phyloP scores from a whole-genome alignment of 1,140 invertebrate genomes.

The Papilio xuthus region DNA sequence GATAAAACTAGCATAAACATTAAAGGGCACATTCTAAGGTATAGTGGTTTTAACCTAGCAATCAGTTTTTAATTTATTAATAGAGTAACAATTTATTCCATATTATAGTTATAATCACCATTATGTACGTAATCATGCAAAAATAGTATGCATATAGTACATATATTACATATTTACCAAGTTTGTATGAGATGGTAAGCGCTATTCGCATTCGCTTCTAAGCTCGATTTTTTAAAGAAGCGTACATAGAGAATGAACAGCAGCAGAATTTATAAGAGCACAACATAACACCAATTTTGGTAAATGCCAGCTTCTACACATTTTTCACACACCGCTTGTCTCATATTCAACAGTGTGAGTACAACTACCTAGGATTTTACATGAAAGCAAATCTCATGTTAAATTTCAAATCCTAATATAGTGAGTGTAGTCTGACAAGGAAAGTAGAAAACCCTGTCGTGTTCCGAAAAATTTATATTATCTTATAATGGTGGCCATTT shows the following conservation, averaged over 20 bases:
- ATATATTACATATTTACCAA: neutral
- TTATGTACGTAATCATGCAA: neutral
- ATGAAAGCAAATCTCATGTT: no score
- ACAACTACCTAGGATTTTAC: no score
- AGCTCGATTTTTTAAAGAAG: neutral
- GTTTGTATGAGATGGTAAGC: neutral
- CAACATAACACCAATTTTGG: neutral
- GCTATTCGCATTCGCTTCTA: conserved; percentile 2
- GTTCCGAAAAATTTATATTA: no score
- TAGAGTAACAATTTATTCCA: neutral
- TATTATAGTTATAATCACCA: neutral
- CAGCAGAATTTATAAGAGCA: neutral
- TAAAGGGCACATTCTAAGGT: neutral
- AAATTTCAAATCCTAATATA: no score
- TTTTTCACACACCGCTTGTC: no score
- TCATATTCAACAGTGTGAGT: no score
- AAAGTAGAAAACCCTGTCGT: no score
- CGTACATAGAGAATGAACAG: neutral
- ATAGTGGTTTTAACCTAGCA: neutral
- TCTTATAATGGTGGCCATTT: no score
- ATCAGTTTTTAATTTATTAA: neutral
- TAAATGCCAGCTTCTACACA: no score
- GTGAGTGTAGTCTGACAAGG: no score
- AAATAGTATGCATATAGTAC: neutral
- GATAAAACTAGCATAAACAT: neutral